phyloP scores from a whole-genome alignment of 92 coral and sea anemone species.

The Micromussa lordhowensis region DNA sequence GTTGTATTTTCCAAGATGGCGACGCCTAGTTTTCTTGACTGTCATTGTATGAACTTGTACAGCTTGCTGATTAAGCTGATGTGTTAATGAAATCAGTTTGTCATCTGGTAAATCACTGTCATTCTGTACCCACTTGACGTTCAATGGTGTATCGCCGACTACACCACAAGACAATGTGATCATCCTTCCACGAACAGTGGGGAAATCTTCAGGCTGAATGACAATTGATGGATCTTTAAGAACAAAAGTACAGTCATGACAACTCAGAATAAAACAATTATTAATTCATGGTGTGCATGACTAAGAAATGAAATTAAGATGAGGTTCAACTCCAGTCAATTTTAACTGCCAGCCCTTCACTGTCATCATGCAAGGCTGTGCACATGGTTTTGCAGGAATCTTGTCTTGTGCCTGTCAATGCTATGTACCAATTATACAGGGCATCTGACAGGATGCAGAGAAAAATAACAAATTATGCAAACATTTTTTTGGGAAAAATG shows the following conservation, averaged over 20 bases:
- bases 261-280: neutral
- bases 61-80: constrained; percentile 10
- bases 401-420: too few species aligned
- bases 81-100: neutral
- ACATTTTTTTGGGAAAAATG: too few species aligned
- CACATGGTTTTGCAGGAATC: too few species aligned
- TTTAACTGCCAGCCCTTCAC: too few species aligned
- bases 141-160: constrained; percentile 46
- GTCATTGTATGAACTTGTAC: constrained; percentile 43
- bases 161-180: constrained; percentile 71
- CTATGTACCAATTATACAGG: too few species aligned
- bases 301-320: too few species aligned
- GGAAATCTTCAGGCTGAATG: constrained; percentile 57
- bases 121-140: constrained; percentile 73
- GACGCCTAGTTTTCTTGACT: constrained; percentile 8
- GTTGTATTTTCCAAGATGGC: constrained; percentile 65
- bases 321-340: too few species aligned
- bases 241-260: neutral
- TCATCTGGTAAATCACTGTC: constrained; percentile 34
- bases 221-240: constrained; percentile 83
- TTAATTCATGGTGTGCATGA: too few species aligned
- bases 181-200: constrained; percentile 46
- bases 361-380: too few species aligned
- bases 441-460: too few species aligned
- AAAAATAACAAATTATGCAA: too few species aligned